These are phyloP conservation scores for Leucophora obtusa DNA, from an alignment of 2,888 invertebrate genomes.

Conservation along the genomic window DNA sequence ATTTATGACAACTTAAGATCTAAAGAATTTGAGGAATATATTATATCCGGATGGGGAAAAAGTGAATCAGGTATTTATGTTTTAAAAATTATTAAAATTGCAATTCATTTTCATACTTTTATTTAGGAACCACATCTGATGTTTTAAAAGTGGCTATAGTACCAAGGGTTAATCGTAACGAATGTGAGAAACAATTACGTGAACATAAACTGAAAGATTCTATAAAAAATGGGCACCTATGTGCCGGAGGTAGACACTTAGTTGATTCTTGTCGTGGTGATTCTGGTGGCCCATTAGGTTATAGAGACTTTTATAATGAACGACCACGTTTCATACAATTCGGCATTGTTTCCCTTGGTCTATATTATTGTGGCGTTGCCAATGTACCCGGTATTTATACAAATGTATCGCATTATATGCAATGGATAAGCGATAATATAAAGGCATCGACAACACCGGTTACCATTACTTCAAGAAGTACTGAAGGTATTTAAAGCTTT, in stretches of 20 bases:
- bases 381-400: constrained; percentile 81
- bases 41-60: constrained; percentile 72
- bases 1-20: constrained; percentile 66
- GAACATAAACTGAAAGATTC: constrained; percentile 8
- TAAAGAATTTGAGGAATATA: constrained; percentile 57
- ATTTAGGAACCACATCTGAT: constrained; percentile 46
- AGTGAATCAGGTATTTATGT: constrained; percentile 69
- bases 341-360: constrained; percentile 83
- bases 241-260: constrained; percentile 66
- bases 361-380: constrained; percentile 80
- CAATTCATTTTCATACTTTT: neutral
- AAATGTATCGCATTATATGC: constrained; percentile 79
- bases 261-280: constrained; percentile 74
- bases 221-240: constrained; percentile 46
- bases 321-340: constrained; percentile 67
- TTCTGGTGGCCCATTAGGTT: constrained; percentile 73
- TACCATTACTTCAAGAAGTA: neutral
- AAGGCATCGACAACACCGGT: neutral
- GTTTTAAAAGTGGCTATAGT: constrained; percentile 34
- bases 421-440: constrained; percentile 80
- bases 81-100: neutral
- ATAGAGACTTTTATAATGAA: constrained; percentile 61
- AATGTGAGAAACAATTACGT: constrained; percentile 35
- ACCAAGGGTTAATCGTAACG: constrained; percentile 20
- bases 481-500: too few species aligned